phyloP scores from a whole-genome alignment of 92 coral and sea anemone species.

The Parazoanthus darwini region DNA sequence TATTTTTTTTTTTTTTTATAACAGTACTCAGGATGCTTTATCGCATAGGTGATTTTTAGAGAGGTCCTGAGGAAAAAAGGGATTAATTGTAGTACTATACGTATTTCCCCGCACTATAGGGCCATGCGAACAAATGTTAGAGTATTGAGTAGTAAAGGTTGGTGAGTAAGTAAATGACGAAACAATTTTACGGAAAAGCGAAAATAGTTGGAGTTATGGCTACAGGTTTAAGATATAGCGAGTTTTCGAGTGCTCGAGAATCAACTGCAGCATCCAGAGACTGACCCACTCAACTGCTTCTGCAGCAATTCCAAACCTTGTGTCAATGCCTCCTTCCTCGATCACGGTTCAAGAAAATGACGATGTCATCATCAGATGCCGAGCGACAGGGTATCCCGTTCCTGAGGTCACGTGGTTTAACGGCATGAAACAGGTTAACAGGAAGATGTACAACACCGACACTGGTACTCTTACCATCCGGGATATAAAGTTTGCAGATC shows the following conservation, averaged over 20 bases:
- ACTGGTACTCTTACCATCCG: conserved; percentile 50
- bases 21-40: no score
- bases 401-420: conserved; percentile 74
- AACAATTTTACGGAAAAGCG: no score
- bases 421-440: conserved; percentile 19
- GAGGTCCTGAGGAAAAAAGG: no score
- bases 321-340: conserved; percentile 39
- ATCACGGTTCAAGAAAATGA: conserved; percentile 54
- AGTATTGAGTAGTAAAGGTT: no score
- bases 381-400: conserved; percentile 58
- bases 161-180: no score
- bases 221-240: neutral
- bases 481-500: conserved; percentile 53
- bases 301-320: conserved; percentile 59
- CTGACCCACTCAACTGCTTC: neutral
- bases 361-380: conserved; percentile 49
- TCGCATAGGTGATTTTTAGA: no score
- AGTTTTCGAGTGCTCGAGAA: neutral
- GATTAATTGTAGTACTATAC: no score
- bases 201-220: neutral
- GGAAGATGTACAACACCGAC: conserved; percentile 1
- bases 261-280: neutral
- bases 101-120: no score
- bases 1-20: no score
- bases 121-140: no score